Evolutionary conservation across 2,797 vertebrate species (phyloP), one percentile per base, ranked within the genome.

Genomic region (Rhynchotus rufescens): DNA sequence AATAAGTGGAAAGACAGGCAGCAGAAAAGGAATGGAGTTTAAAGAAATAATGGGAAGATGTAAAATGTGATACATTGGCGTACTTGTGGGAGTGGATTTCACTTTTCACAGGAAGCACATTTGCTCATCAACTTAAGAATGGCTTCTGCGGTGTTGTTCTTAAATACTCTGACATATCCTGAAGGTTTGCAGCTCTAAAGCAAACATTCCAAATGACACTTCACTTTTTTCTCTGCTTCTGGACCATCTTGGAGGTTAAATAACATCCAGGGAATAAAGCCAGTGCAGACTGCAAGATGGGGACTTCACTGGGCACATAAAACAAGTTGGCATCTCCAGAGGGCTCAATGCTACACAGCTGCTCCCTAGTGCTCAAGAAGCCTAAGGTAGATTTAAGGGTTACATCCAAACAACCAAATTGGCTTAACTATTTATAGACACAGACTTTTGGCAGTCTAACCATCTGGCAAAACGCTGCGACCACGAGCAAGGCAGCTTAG

Each of bases 331-430:
- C 45, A 78, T 16, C 78, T 75, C 80, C 13, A 56, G 54, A 83
- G 62, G 15, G 69, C 69, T 89, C 77, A 34, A 36, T 0, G 4
- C 42, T 56, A 54, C 77, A 45, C 66, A 71, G 92, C 79, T 82
- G 87, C 80, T 80, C 30, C 76, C 34, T 66, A 17, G 73, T 0
- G 0, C 47, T 8, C 32, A 21, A 44, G 67, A 81, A 17, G 19
- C 72, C 60, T 10, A 32, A 93, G 81, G 45, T 34, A 76, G 81
- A 54, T 59, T 81, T 79, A 90, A 85, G 78, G 54, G 93, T 92
- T 88, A 92, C 75, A 79, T 65, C 56, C 89, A 92, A 92, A 90
- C 86, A 88, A 72, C 42, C 67, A 71, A 88, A 93, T 84, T 90
- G 81, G 89, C 71, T 86, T 92, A 90, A 40, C 89, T 92, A 68